Conservation (phyloP, 1,140 invertebrate genomes). For the Caenorhabditis tropicalis region DNA sequence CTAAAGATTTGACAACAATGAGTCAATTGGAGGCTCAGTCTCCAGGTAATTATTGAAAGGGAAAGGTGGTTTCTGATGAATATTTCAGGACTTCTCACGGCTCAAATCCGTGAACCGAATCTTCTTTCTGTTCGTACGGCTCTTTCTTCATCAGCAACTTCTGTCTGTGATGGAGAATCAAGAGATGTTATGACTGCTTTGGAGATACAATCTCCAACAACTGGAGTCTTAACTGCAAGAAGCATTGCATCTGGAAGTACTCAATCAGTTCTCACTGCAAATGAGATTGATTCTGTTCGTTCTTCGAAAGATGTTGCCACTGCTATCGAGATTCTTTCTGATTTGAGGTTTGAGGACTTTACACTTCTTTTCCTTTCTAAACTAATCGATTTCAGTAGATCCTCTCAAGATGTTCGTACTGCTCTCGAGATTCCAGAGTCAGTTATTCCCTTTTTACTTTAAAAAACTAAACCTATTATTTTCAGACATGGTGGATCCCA, state of each 20-base stretch:
- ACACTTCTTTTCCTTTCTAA: neutral
- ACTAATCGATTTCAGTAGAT: neutral
- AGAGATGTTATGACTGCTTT: neutral
- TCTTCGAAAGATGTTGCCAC: constrained; percentile 15
- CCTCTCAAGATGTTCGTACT: constrained; percentile 3
- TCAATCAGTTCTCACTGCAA: neutral
- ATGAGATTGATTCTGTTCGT: constrained; percentile 1
- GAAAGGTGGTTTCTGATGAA: neutral
- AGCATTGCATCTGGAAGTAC: constrained; percentile 1
- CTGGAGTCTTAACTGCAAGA: neutral
- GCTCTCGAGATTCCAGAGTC: constrained; percentile 12
- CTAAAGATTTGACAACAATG: constrained; percentile 5
- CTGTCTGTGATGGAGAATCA: neutral
- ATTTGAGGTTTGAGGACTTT: neutral
- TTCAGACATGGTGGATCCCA: neutral
- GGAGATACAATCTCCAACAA: constrained; percentile 14
- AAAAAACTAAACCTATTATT: neutral
- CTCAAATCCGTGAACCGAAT: neutral
- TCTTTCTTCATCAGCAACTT: neutral
- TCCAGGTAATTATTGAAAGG: neutral
- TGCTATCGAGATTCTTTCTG: constrained; percentile 7
- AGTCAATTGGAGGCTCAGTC: neutral
- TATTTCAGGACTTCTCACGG: neutral
- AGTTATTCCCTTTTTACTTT: neutral
- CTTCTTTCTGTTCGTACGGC: neutral